Evolutionary conservation across 1,140 invertebrate genomes (phyloP).

Genomic region (Pteromalus puparum): DNA sequence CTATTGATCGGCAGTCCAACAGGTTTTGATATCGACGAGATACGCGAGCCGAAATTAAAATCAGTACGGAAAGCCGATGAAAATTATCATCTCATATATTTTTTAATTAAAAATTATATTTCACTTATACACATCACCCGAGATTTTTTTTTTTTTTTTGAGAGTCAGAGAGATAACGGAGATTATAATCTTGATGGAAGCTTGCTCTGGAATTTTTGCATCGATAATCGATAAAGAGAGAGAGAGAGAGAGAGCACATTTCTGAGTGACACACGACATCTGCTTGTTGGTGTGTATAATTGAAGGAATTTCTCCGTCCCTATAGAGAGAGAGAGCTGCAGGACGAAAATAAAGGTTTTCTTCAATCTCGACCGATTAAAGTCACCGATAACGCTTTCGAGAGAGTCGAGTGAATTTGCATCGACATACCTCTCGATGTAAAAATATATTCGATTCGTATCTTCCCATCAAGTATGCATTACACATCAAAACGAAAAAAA

Average conservation of each 20-base stretch:
- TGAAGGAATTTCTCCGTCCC: conserved; percentile 27
- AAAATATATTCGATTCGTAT: too few species aligned
- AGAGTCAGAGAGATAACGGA: conserved; percentile 21
- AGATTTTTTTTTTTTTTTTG: too few species aligned
- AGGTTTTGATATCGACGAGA: neutral
- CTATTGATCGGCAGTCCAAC: neutral
- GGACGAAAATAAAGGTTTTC: neutral
- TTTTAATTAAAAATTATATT: too few species aligned
- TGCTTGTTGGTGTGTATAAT: conserved; percentile 34
- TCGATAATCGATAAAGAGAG: conserved; percentile 36
- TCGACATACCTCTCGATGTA: too few species aligned
- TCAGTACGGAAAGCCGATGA: too few species aligned
- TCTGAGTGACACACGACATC: conserved; percentile 4
- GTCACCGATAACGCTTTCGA: conserved; percentile 21
- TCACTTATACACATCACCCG: too few species aligned
- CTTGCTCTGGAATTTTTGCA: conserved; percentile 28
- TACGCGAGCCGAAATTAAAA: neutral
- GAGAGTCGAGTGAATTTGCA: neutral
- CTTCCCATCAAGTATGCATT: too few species aligned
- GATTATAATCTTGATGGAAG: neutral
- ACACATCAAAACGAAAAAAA: too few species aligned
- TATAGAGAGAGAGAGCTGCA: neutral
- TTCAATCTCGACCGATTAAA: conserved; percentile 7
- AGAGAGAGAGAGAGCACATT: neutral
- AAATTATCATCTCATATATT: too few species aligned